These are phyloP conservation scores for Hepsetus odoe DNA, from an alignment of 2,113 vertebrate genomes.

Conservation along the genomic window DNA sequence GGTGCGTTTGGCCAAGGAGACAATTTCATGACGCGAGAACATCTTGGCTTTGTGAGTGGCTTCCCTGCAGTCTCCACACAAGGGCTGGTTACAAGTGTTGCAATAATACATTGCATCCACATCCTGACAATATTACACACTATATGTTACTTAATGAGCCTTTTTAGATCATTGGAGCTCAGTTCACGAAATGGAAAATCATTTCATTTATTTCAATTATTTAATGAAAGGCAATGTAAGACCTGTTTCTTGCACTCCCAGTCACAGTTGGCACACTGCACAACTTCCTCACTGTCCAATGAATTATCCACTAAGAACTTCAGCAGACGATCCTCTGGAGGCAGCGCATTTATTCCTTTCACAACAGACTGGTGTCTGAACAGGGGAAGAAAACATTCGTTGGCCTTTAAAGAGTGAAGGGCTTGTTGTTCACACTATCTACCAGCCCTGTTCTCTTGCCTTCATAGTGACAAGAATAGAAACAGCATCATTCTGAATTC, in stretches of 20 bases:
- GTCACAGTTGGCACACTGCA: constrained; percentile 93
- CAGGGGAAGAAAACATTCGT: constrained; percentile 5
- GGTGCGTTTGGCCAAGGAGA: constrained; percentile 87
- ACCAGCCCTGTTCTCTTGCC: constrained; percentile 25
- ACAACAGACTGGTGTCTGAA: constrained; percentile 84
- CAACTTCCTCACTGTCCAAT: constrained; percentile 76
- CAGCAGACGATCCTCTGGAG: constrained; percentile 86
- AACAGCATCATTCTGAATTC: constrained; percentile 55
- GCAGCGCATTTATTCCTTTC: constrained; percentile 82
- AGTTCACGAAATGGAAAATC: neutral
- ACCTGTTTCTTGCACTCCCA: constrained; percentile 82
- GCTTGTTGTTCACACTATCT: constrained; percentile 3
- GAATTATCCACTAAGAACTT: constrained; percentile 92
- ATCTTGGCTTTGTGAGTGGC: constrained; percentile 89
- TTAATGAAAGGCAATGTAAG: constrained; percentile 11
- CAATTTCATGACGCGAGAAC: constrained; percentile 91
- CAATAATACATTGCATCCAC: constrained; percentile 88
- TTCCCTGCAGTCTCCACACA: constrained; percentile 87
- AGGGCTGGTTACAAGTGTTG: constrained; percentile 91
- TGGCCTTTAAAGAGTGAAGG: constrained; percentile 3
- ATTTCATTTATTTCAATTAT: neutral
- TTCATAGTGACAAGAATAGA: constrained; percentile 58
- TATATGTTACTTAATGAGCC: neutral
- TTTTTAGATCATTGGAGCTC: neutral
- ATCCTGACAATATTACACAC: constrained; percentile 71